Percentiles rank a stretch among this genome's conserved stretches.
Conservation (phyloP, 2,888 invertebrate genomes). For the Mesopsocus fuscifrons region DNA sequence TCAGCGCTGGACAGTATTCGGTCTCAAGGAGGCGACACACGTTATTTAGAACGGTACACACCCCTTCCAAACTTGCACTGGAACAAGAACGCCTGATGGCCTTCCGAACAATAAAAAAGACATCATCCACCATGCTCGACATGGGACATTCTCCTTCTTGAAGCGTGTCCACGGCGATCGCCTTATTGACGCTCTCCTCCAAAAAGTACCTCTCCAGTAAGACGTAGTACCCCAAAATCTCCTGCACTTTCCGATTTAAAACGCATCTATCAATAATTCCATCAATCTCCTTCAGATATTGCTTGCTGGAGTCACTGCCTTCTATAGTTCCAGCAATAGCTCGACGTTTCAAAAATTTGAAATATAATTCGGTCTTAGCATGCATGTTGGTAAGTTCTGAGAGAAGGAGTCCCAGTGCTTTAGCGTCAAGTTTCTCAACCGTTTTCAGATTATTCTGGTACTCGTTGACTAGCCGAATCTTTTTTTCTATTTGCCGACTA, state of each 20-base stretch:
- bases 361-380: constrained; percentile 75
- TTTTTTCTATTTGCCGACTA: constrained; percentile 40
- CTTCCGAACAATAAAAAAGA: constrained; percentile 92
- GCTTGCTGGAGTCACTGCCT: constrained; percentile 15
- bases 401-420: constrained; percentile 69
- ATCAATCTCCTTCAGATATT: constrained; percentile 34
- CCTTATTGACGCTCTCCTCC: constrained; percentile 86
- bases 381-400: constrained; percentile 85
- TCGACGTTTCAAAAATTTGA: constrained; percentile 65
- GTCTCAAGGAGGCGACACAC: constrained; percentile 74
- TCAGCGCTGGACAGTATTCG: constrained; percentile 54
- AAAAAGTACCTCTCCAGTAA: constrained; percentile 87
- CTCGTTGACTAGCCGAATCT: constrained; percentile 41
- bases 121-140: constrained; percentile 92
- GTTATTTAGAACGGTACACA: constrained; percentile 92
- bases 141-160: constrained; percentile 47
- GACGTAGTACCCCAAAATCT: constrained; percentile 71
- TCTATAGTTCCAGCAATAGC: constrained; percentile 25
- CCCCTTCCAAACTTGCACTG: constrained; percentile 82
- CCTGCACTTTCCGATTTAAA: constrained; percentile 58
- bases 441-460: constrained; percentile 28
- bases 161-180: constrained; percentile 56
- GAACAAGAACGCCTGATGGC: constrained; percentile 82
- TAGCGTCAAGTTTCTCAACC: constrained; percentile 48
- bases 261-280: constrained; percentile 49